phyloP scores from a whole-genome alignment of 2,797 vertebrate genomes.

The Silurus aristotelis region DNA sequence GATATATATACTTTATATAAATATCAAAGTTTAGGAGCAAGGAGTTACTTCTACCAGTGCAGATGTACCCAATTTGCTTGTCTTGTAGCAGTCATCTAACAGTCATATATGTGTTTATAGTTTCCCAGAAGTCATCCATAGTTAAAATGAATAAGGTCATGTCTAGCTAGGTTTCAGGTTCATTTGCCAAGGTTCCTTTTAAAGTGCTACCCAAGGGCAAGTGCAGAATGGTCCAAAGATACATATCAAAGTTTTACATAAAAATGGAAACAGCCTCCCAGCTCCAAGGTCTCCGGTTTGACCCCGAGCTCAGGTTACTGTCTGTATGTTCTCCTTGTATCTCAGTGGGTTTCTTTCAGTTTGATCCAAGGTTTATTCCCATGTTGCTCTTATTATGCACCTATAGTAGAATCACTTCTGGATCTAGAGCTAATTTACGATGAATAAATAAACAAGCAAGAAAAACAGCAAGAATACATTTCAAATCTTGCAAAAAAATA shows the following conservation, averaged over 20 bases:
- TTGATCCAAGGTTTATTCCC: not conserved
- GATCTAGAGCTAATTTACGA: not conserved
- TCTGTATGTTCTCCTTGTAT: not conserved
- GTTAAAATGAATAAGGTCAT: not conserved
- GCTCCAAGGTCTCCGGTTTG: not conserved
- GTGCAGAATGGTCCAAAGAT: not conserved
- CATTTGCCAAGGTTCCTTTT: not conserved
- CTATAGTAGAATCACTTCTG: not conserved
- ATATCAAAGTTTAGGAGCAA: not conserved
- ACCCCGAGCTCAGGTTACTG: not conserved
- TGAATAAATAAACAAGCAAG: not conserved
- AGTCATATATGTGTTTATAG: not conserved
- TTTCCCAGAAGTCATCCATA: not conserved
- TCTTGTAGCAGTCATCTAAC: not conserved
- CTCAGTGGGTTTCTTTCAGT: not conserved
- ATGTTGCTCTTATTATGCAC: not conserved
- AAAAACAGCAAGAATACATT: not conserved
- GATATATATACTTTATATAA: not conserved
- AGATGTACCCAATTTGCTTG: not conserved
- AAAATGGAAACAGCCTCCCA: conserved; percentile 1
- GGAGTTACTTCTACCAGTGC: not conserved
- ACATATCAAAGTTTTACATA: not conserved
- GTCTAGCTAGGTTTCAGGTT: not conserved
- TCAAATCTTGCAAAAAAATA: not conserved
- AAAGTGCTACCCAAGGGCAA: not conserved